Percentiles rank a stretch among this genome's conserved stretches.
These are phyloP conservation scores for Pipistrellus pygmaeus DNA, from an alignment of 2,797 vertebrate species.

Conservation along the genomic window DNA sequence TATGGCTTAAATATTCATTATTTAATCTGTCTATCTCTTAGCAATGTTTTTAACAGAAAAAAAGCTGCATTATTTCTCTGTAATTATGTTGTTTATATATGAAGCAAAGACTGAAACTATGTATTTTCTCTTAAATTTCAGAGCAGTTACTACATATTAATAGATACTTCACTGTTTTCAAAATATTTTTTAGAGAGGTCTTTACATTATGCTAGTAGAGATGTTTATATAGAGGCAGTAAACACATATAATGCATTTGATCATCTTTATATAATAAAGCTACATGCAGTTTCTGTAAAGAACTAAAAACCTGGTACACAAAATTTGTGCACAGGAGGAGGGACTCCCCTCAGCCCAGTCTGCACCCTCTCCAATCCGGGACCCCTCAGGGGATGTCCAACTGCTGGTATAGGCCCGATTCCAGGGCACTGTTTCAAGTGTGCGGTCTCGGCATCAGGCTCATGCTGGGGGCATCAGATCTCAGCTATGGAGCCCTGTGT, in stretches of 20 bases:
- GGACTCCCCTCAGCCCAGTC: no score
- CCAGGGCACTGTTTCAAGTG: no score
- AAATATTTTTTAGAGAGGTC: neutral
- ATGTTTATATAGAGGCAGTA: neutral
- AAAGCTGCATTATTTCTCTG: neutral
- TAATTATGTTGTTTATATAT: neutral
- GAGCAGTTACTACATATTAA: neutral
- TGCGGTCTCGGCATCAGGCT: no score
- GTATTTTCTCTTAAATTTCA: conserved; percentile 2
- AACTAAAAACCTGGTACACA: no score
- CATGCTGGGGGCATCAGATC: no score
- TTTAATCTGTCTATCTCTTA: neutral
- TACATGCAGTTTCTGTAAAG: neutral
- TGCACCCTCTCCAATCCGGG: no score
- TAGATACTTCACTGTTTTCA: neutral
- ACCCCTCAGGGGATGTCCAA: no score
- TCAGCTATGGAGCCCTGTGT: no score
- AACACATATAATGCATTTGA: neutral
- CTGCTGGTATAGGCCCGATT: no score
- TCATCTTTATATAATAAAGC: neutral
- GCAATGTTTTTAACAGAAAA: conserved; percentile 15
- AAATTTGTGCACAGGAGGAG: no score
- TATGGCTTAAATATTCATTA: neutral
- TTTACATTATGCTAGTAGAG: neutral
- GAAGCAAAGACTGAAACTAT: neutral